Base-by-base conservation (phyloP, 1,140 invertebrate species). In the Scaptomyza graminum region DNA sequence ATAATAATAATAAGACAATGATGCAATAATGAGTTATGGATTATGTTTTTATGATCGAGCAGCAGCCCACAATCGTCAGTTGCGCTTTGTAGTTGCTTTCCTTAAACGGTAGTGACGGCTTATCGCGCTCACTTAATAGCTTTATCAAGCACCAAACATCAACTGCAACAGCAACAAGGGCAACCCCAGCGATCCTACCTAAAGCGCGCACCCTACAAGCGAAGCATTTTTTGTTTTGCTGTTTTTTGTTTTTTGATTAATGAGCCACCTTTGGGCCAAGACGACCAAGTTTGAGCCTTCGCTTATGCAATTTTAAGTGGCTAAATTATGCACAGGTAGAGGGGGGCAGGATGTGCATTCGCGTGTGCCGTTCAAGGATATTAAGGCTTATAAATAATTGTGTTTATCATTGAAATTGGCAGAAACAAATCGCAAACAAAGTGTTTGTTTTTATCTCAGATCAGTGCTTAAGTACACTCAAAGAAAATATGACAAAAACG, bases 291-390 rank as follows among this genome's bases (percentile, higher is more conserved):
- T 70, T 49, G 63, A 80, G 74, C 5, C 28, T 9, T 67, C 76
- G 83, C 73, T 87, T 82, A 79, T 79, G 83, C 83, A 88, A 79
- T 83, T 88, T 88, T 88, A 88, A 88, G 84, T 88, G 83, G 65
- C 79, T 64, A 83, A 88, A 88, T 87, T 88, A 88, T 73, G 77
- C 64, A 63, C 59, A 62, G 25, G 15, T 15, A 15, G 13, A 6
- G 44, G 44, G 43, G 16, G 25, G n/a, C 34, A 56, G 49, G 55
- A 34, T 28, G 41, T 34, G 63, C 31, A 39, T 22, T n/a, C 34
- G 47, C 34, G 37, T 51, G 57, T 13, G 55, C 8, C 16, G 47
- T 34, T 16, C 49, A 46, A 76, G 79, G 79, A 88, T 88, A 88
- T 83, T 88, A 82, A 82, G 31, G 67, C 78, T 72, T 72, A 54